Evolutionary conservation across 2,113 vertebrate species (phyloP).

Genomic region (Pseudopipra pipra): DNA sequence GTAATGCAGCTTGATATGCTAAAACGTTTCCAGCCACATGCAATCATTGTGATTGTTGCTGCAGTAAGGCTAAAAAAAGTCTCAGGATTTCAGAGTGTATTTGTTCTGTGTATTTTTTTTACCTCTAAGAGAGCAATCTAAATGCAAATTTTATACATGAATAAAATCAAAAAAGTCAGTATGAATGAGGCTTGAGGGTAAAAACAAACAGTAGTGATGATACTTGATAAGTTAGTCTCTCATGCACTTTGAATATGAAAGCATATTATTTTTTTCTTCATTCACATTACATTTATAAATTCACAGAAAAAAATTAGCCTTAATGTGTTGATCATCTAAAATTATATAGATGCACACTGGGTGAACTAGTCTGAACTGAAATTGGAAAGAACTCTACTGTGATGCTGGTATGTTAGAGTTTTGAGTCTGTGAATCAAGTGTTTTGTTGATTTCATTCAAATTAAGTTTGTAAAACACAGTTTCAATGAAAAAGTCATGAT

Average conservation of each 20-base stretch:
- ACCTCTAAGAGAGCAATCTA: conserved; percentile 36
- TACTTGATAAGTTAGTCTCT: neutral
- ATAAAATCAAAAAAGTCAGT: conserved; percentile 25
- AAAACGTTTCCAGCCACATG: neutral
- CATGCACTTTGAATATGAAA: neutral
- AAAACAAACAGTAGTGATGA: neutral
- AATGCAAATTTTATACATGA: conserved; percentile 67
- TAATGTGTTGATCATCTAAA: neutral
- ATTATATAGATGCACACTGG: neutral
- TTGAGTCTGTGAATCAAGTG: neutral
- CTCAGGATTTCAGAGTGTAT: neutral
- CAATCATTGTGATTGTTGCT: neutral
- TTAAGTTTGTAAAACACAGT: neutral
- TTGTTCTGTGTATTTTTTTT: neutral
- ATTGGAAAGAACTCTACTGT: neutral
- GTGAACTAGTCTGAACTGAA: neutral
- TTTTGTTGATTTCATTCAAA: neutral
- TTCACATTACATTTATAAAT: neutral
- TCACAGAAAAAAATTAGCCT: neutral
- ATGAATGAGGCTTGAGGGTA: neutral
- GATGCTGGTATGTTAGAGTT: neutral
- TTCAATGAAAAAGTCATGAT: neutral
- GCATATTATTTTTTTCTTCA: neutral
- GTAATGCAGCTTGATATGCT: neutral
- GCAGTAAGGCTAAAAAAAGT: conserved; percentile 7